Base-by-base conservation (phyloP, 2,888 invertebrate genomes). In the Falcaria lacertinaria region DNA sequence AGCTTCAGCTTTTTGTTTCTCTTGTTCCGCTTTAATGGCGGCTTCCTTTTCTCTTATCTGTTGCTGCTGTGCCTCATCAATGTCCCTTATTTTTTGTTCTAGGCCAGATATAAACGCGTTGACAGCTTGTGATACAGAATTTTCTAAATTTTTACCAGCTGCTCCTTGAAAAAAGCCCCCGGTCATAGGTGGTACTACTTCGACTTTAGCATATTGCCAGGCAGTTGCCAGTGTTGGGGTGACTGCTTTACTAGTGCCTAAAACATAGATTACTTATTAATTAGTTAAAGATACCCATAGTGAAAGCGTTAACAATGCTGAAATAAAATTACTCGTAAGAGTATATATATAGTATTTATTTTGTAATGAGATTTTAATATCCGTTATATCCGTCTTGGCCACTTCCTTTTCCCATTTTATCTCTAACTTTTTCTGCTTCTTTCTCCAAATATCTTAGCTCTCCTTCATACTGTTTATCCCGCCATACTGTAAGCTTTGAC, bases 171-270 rank as follows among this genome's bases (percentile, higher is more conserved):
- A 70, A 4, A 76, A 65, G 13, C 47, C 43, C 17, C 57, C 39
- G 8, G 79, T 77, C 59, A 72, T 52, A 0, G 88, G 87, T n/a
- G 88, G 88, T 28, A 67, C 72, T 38, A 73, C 62, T 73, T 89
- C 88, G n/a, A 70, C 60, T 68, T 86, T 89, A 22, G 75, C 64
- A 54, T 87, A 89, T 39, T 68, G 61, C 88, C 88, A 89, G 25
- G 72, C 60, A 32, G 45, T 59, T 40, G 54, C 60, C 47, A 73
- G 46, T 15, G 46, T 49, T 13, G 73, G 64, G 41, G 50, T 72
- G 14, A 75, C 5, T 7, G 53, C 45, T 55, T 74, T 70, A 43
- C 72, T 57, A 25, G 64, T 45, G 45, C 56, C 87, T 88, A 71
- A 52, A 78, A 78, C 54, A 25, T 37, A 52, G 54, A 57, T 41